Evolutionary conservation across 2,888 invertebrate genomes (phyloP).

Genomic region (Ennomos fuscantarius): DNA sequence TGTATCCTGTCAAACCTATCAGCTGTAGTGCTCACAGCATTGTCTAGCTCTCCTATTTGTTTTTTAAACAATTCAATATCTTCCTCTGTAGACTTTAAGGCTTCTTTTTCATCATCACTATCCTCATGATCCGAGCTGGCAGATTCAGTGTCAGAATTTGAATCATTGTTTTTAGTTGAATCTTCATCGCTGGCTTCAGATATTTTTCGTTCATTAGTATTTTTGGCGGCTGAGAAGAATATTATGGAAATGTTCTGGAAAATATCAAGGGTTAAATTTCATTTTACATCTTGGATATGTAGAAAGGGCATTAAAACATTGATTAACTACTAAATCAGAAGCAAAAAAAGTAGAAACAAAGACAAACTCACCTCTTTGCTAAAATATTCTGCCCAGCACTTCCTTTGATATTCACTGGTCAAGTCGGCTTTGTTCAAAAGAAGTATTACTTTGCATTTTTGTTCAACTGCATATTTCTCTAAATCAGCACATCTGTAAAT

Average conservation of each 20-base stretch:
- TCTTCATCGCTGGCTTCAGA: slow-evolving; percentile 62
- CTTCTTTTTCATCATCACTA: slow-evolving; percentile 57
- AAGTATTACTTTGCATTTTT: slow-evolving; percentile 88
- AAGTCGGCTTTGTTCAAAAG: slow-evolving; percentile 98
- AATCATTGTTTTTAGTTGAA: slow-evolving; percentile 32
- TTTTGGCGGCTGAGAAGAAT: slow-evolving; percentile 95
- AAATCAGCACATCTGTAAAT: slow-evolving; percentile 93
- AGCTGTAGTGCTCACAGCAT: slow-evolving; percentile 82
- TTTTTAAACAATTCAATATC: slow-evolving; percentile 79
- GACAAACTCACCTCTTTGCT: slow-evolving; percentile 74
- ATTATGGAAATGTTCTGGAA: slow-evolving; percentile 88
- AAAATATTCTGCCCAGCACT: slow-evolving; percentile 95
- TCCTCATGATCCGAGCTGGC: slow-evolving; percentile 61
- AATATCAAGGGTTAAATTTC: too few species aligned
- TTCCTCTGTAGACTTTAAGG: slow-evolving; percentile 60
- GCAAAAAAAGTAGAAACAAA: slow-evolving; percentile 6
- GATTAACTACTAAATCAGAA: slow-evolving; percentile 40
- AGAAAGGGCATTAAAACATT: too few species aligned
- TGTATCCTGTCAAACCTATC: slow-evolving; percentile 84
- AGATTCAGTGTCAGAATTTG: slow-evolving; percentile 65
- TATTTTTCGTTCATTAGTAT: slow-evolving; percentile 79
- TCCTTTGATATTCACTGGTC: slow-evolving; percentile 91
- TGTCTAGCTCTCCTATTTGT: slow-evolving; percentile 79
- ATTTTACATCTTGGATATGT: too few species aligned
- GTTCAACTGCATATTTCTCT: slow-evolving; percentile 85